A percentile compares a stretch with the other conserved stretches of the same genome.
These are phyloP conservation scores for Pelobates cultripes DNA, from an alignment of 2,797 vertebrate species.

Conservation along the genomic window DNA sequence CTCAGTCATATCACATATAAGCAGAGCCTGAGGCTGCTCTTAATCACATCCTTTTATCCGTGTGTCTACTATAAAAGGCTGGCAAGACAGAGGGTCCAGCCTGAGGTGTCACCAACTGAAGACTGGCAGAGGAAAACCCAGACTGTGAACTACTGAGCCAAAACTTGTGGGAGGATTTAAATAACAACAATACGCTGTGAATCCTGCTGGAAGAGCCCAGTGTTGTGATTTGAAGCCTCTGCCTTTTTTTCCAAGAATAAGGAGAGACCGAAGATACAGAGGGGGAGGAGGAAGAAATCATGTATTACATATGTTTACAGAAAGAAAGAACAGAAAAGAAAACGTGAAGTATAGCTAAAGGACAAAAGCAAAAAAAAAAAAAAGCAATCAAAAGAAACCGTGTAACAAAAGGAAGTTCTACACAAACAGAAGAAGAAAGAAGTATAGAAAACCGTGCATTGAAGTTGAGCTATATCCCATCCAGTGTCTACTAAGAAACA, in stretches of 20 bases:
- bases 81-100: neutral
- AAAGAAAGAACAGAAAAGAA: neutral
- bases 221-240: slow-evolving; percentile 23
- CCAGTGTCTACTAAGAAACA: neutral
- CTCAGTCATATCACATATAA: slow-evolving; percentile 35
- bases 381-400: neutral
- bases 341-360: too few relatives aligned
- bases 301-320: neutral
- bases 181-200: neutral
- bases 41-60: slow-evolving; percentile 16
- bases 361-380: neutral
- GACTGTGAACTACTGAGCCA: slow-evolving; percentile 12
- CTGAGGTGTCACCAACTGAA: slow-evolving; percentile 17
- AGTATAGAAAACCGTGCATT: neutral
- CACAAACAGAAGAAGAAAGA: neutral
- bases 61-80: slow-evolving; percentile 45
- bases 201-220: neutral
- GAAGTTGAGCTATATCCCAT: neutral
- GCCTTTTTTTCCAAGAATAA: neutral
- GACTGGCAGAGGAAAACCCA: neutral
- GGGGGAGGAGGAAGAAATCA: neutral
- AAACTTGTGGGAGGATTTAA: slow-evolving; percentile 22
- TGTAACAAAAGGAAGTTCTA: slow-evolving; percentile 14
- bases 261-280: neutral
- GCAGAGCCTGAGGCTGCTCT: slow-evolving; percentile 7